Evolutionary conservation across 2,113 vertebrate genomes (phyloP).

Genomic region (Stegastes partitus): DNA sequence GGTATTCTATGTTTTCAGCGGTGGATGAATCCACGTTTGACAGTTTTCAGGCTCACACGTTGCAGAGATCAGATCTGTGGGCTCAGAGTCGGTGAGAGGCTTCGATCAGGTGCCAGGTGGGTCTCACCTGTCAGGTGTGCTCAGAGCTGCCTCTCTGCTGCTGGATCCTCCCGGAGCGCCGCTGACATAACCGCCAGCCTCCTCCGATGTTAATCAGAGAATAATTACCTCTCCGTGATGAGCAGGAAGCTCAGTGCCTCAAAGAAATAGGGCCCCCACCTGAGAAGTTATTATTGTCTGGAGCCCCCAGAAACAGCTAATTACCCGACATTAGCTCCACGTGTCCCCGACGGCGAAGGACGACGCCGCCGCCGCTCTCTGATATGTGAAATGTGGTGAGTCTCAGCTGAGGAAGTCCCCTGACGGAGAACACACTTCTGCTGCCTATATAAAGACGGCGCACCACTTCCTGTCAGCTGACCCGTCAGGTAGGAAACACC

Average conservation of each 20-base stretch:
- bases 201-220: constrained; percentile 74
- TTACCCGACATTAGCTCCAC: constrained; percentile 74
- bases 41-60: no score
- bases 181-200: no score
- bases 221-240: constrained; percentile 81
- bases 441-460: constrained; percentile 62
- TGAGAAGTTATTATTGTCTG: constrained; percentile 72
- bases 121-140: constrained; percentile 37
- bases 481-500: no score
- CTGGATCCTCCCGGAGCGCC: constrained; percentile 44
- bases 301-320: constrained; percentile 73
- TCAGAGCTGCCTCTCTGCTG: constrained; percentile 36
- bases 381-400: constrained; percentile 60
- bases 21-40: no score
- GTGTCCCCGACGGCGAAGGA: constrained; percentile 55
- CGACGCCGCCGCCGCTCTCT: constrained; percentile 54
- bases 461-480: background rate
- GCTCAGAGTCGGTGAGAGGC: no score
- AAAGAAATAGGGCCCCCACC: constrained; percentile 76
- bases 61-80: no score
- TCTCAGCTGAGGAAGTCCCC: constrained; percentile 57
- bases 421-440: constrained; percentile 56
- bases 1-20: no score
- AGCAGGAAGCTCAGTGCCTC: constrained; percentile 62
- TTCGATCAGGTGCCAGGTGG: no score